Evolutionary conservation across 2,113 vertebrate species (phyloP).

Genomic region (Cathartes aura): DNA sequence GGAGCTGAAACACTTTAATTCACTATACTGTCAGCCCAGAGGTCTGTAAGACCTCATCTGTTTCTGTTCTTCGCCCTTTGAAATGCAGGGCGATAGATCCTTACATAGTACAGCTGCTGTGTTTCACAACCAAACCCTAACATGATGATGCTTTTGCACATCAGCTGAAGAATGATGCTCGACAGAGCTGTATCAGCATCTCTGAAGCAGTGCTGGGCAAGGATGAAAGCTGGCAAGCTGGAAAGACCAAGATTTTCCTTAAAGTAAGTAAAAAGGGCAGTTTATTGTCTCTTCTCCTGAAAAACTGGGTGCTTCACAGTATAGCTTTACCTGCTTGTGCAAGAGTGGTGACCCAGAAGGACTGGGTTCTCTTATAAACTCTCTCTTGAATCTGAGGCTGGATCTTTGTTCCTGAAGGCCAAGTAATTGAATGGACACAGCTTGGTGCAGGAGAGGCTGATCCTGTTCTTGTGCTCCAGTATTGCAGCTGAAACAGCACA

Average conservation of each 20-base stretch:
- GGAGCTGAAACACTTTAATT: not conserved
- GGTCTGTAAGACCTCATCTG: not conserved
- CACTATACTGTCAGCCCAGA: not conserved
- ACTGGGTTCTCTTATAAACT: not conserved
- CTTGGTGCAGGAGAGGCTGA: not conserved
- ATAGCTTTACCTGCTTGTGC: not conserved
- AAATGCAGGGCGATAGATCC: not conserved
- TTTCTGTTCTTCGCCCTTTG: not conserved
- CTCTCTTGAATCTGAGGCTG: not conserved
- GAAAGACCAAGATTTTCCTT: slow-evolving; percentile 93
- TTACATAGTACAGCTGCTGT: not conserved
- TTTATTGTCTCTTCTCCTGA: not conserved
- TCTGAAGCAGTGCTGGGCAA: slow-evolving; percentile 74
- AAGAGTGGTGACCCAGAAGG: not conserved
- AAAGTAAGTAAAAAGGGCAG: slow-evolving; percentile 82
- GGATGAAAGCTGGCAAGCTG: slow-evolving; percentile 90
- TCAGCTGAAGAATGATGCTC: slow-evolving; percentile 75
- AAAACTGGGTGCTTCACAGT: not conserved
- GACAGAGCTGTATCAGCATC: slow-evolving; percentile 81
- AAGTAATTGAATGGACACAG: not conserved
- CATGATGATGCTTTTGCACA: not conserved
- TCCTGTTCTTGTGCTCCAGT: not conserved
- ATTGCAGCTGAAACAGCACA: not conserved
- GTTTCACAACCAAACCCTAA: slow-evolving; percentile 32
- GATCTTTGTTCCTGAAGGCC: not conserved